Evolutionary conservation across 2,113 vertebrate species (phyloP).

Genomic region (Felis chaus): DNA sequence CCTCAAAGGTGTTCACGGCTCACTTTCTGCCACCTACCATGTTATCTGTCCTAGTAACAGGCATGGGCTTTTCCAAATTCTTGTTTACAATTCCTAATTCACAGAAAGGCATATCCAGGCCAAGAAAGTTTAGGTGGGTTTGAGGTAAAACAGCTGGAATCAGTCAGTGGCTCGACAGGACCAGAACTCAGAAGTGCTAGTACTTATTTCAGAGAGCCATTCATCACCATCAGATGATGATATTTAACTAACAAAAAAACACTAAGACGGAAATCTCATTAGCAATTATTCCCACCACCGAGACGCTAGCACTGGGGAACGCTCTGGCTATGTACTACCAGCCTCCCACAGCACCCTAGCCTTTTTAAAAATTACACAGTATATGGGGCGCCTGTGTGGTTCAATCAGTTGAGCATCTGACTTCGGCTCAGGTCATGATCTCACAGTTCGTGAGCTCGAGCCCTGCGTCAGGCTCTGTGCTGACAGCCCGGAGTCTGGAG

Average conservation of each 20-base stretch:
- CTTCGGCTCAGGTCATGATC: no score
- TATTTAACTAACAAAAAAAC: background rate
- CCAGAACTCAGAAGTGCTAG: background rate
- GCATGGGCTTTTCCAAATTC: background rate
- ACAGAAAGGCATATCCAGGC: background rate
- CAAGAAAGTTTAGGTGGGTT: background rate
- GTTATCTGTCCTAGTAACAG: background rate
- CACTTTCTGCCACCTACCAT: background rate
- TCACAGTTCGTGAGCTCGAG: no score
- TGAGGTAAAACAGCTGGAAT: fast-evolving
- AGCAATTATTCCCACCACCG: background rate
- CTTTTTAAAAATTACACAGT: background rate
- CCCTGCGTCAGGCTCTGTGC: no score
- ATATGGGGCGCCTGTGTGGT: no score
- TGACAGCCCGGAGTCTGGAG: no score
- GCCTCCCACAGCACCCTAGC: fast-evolving
- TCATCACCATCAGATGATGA: background rate
- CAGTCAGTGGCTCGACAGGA: background rate
- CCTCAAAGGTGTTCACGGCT: background rate
- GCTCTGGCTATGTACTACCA: background rate
- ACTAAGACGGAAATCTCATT: background rate
- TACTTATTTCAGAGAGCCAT: background rate
- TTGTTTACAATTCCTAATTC: background rate
- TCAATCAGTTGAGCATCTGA: no score
- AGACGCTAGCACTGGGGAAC: fast-evolving